Base-by-base conservation (phyloP, 2,888 invertebrate species). In the Dione juno region DNA sequence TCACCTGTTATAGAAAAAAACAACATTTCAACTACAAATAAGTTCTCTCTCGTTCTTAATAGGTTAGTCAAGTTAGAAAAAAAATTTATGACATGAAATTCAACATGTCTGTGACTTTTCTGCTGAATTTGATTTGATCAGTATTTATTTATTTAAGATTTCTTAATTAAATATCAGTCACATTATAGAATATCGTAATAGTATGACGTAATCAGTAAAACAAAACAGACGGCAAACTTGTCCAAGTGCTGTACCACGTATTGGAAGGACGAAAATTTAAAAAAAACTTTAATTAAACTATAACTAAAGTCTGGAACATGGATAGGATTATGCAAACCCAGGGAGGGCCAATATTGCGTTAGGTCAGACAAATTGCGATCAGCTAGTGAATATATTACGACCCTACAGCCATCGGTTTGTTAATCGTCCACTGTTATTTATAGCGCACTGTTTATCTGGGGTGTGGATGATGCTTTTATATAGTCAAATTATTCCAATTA, bases 311-410 rank as follows among this genome's bases (percentile, higher is more conserved):
- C 67, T 64, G 66, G 64, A 65, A 65, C 28, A 57, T 59, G 40
- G 67, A 67, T 54, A 52, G 64, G 65, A 75, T 84, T 84, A 85
- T 82, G 82, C 79, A 83, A 81, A 85, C 81, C 81, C 79, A 72
- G 75, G 70, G 70, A 81, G 80, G 84, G 78, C 78, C 89, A 86
- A 89, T 92, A 92, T 89, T 88, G 88, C 90, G 89, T 90, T 88
- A 89, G 90, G 89, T 89, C 89, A 87, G 92, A 92, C 92, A 92
- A 92, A 92, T 92, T 92, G 92, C 89, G 89, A 90, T 89, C 91
- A 89, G 88, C 84, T 82, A 88, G 88, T 87, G 91, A 92, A 92
- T 92, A 92, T 91, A 92, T 92, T 92, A 91, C 90, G 87, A 88
- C 84, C 78, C 85, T 63, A 67, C 84, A 84, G 84, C 83, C 88